Conservation (phyloP, 2,797 vertebrate species). For the Babyrousa celebensis region DNA sequence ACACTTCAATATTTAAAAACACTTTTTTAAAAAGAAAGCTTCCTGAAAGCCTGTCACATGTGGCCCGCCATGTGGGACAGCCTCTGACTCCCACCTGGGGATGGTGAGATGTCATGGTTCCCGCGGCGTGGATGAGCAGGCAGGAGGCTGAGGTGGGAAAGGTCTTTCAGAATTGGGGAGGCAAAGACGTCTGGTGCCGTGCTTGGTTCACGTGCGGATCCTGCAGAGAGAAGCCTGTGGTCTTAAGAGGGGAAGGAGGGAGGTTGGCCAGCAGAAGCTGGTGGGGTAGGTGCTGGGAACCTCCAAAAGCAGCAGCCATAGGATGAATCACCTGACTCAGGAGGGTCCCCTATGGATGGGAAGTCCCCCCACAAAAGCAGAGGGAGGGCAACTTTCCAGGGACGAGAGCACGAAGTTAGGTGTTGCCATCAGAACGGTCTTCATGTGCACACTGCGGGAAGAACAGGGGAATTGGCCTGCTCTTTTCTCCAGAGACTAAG, state of each 20-base stretch:
- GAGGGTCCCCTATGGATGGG: neutral
- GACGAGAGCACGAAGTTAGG: neutral
- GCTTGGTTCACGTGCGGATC: neutral
- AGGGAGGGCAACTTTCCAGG: fast-evolving
- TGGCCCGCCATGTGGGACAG: fast-evolving
- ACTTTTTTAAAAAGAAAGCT: no score
- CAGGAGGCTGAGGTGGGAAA: neutral
- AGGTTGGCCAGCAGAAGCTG: neutral
- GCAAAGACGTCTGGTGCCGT: neutral
- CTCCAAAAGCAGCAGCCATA: neutral
- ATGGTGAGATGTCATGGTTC: neutral
- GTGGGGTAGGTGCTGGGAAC: neutral
- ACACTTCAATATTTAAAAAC: no score
- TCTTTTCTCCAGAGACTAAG: neutral
- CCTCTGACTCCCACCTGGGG: neutral
- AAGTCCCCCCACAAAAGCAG: neutral
- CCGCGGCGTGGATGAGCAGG: fast-evolving
- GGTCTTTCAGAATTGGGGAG: neutral
- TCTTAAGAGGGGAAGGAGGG: neutral
- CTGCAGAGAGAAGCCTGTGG: neutral
- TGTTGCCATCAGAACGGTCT: neutral
- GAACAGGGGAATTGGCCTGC: neutral
- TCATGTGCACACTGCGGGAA: neutral
- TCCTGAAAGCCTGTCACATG: neutral
- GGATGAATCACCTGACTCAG: neutral